phyloP scores from a whole-genome alignment of 1,140 invertebrate species.

The Atta texana region DNA sequence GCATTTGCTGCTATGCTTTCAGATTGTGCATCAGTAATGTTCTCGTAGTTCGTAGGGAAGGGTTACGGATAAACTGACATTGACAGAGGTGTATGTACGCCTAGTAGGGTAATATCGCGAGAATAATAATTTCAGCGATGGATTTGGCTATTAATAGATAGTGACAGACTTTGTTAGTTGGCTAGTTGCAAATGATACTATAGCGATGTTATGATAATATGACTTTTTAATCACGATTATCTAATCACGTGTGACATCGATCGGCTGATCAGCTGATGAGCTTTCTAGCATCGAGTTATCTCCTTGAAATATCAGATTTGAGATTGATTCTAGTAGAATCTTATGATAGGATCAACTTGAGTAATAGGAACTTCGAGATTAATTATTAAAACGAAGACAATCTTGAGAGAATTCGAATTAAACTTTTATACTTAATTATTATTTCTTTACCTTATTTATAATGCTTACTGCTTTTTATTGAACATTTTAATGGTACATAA shows the following conservation, averaged over 20 bases:
- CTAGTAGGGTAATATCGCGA: slow-evolving; percentile 38
- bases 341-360: neutral
- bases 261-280: slow-evolving; percentile 43
- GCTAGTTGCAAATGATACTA: neutral
- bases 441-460: neutral
- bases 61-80: slow-evolving; percentile 46
- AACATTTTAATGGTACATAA: neutral
- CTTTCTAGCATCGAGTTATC: neutral
- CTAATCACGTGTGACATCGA: slow-evolving; percentile 40
- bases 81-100: slow-evolving; percentile 41
- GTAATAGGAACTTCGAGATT: neutral
- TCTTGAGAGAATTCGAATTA: neutral
- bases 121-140: slow-evolving; percentile 46
- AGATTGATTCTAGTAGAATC: slow-evolving; percentile 3
- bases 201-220: slow-evolving; percentile 4
- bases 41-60: neutral
- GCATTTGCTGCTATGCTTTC: neutral
- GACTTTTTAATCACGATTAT: slow-evolving; percentile 55
- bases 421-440: slow-evolving; percentile 14
- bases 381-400: neutral
- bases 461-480: neutral
- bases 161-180: slow-evolving; percentile 12
- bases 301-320: slow-evolving; percentile 12
- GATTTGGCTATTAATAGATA: slow-evolving; percentile 59
- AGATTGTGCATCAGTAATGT: slow-evolving; percentile 27